Evolutionary conservation across 2,797 vertebrate species (phyloP).

Genomic region (Capromys pilorides): DNA sequence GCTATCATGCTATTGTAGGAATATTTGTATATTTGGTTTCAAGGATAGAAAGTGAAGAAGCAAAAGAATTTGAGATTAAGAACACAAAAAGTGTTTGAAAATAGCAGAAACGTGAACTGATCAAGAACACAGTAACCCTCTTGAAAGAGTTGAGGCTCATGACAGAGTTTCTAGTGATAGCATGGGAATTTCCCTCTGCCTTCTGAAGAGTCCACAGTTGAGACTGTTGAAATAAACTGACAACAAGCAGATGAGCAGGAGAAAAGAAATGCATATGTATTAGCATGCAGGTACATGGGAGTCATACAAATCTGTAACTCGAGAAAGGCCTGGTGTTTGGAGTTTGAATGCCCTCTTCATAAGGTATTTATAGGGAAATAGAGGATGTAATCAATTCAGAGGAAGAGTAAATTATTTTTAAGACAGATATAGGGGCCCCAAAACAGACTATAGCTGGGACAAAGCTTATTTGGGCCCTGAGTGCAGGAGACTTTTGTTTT

Average conservation of each 20-base stretch:
- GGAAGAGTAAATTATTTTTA: background rate
- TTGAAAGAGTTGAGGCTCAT: background rate
- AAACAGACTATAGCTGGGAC: background rate
- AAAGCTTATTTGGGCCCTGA: background rate
- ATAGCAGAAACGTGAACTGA: background rate
- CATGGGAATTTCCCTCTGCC: background rate
- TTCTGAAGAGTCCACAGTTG: background rate
- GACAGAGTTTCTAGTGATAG: background rate
- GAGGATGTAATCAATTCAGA: background rate
- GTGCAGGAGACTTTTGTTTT: background rate
- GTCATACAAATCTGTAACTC: background rate
- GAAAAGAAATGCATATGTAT: background rate
- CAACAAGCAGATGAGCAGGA: background rate
- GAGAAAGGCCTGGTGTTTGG: background rate
- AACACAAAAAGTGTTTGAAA: background rate
- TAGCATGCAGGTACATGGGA: background rate
- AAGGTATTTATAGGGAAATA: background rate
- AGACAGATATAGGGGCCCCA: background rate
- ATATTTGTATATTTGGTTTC: background rate
- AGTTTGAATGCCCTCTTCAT: background rate
- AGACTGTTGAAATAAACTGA: background rate
- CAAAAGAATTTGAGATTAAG: slow-evolving; percentile 1
- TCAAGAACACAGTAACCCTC: background rate
- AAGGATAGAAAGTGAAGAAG: background rate
- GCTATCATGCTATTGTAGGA: background rate